Evolutionary conservation across 2,113 vertebrate species (phyloP).

Genomic region (Neolamprologus modestus): DNA sequence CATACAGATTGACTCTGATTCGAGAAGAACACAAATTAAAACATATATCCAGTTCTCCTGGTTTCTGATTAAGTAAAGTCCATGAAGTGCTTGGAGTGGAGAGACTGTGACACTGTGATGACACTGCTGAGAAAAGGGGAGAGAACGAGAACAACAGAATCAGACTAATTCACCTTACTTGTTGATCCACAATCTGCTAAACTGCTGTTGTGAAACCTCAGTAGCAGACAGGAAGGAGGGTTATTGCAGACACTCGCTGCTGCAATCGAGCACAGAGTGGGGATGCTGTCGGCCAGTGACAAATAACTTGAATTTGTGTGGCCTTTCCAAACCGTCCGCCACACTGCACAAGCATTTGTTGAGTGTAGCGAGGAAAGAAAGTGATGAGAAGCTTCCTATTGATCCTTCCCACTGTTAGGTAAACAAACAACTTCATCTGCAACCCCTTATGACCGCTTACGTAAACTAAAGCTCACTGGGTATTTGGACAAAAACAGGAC

Average conservation of each 20-base stretch:
- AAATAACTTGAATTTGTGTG: constrained; percentile 42
- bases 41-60: not conserved
- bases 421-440: not conserved
- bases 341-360: constrained; percentile 6
- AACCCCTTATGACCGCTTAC: not conserved
- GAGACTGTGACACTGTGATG: not conserved
- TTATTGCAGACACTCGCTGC: constrained; percentile 3
- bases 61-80: not conserved
- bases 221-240: not conserved
- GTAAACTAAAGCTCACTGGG: not conserved
- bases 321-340: constrained; percentile 19
- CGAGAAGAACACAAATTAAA: not conserved
- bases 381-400: constrained; percentile 18
- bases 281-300: constrained; percentile 32
- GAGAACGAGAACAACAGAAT: not conserved
- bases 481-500: not conserved
- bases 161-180: not conserved
- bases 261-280: constrained; percentile 29
- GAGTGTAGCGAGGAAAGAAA: not conserved
- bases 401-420: not conserved
- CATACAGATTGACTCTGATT: not conserved
- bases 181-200: constrained; percentile 12
- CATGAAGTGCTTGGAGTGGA: not conserved
- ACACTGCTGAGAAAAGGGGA: not conserved
- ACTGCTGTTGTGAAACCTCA: not conserved